These are phyloP conservation scores for Odontomyia ornata DNA, from an alignment of 2,888 invertebrate genomes.

Conservation along the genomic window DNA sequence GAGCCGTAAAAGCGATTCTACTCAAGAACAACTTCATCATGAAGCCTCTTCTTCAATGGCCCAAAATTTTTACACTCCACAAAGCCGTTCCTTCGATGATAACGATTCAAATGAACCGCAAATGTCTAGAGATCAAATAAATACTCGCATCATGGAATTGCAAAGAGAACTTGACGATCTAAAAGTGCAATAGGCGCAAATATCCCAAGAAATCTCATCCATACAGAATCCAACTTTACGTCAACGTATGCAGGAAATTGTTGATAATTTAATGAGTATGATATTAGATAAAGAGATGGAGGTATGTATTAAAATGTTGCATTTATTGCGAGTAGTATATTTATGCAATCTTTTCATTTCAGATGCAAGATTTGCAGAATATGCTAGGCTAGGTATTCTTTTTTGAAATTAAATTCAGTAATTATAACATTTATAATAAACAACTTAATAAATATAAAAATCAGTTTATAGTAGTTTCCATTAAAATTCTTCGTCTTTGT, in stretches of 20 bases:
- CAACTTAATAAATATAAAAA: no score
- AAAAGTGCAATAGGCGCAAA: slow-evolving; percentile 76
- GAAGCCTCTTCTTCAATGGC: slow-evolving; percentile 11
- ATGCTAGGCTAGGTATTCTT: slow-evolving; percentile 30
- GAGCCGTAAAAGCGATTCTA: background rate
- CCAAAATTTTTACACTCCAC: slow-evolving; percentile 57
- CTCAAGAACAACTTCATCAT: background rate
- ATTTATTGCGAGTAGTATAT: background rate
- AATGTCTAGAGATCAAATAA: slow-evolving; percentile 67
- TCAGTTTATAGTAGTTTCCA: no score
- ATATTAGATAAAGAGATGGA: slow-evolving; percentile 82
- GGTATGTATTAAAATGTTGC: slow-evolving; percentile 51
- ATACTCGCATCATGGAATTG: slow-evolving; percentile 74
- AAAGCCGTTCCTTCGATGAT: slow-evolving; percentile 57
- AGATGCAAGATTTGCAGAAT: slow-evolving; percentile 51
- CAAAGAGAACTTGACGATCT: slow-evolving; percentile 79
- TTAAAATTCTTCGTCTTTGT: no score
- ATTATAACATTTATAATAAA: no score
- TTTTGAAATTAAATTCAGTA: no score
- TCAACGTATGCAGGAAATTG: slow-evolving; percentile 82
- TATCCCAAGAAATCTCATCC: slow-evolving; percentile 83
- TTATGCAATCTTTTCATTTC: slow-evolving; percentile 35
- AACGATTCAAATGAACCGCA: slow-evolving; percentile 59
- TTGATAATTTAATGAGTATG: slow-evolving; percentile 82
- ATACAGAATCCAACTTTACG: slow-evolving; percentile 85